Conservation (phyloP, 2,888 invertebrate species). For the Pheosia gnoma region DNA sequence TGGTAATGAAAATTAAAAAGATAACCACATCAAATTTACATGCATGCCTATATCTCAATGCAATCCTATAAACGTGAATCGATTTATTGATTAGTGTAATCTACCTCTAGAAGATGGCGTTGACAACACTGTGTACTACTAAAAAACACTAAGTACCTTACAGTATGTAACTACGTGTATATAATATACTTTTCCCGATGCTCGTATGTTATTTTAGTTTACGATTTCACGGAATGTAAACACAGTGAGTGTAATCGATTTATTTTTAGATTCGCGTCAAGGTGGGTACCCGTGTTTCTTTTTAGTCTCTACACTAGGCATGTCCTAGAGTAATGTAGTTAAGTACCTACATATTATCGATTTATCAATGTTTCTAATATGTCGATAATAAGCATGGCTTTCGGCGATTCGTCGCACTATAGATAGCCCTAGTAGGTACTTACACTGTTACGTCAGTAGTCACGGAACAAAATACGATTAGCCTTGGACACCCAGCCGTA, state of each 20-base stretch:
- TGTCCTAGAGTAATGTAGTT: not conserved
- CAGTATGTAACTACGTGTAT: no score
- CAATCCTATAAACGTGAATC: not conserved
- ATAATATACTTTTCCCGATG: not conserved
- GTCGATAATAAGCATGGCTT: conserved; percentile 39
- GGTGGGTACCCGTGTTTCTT: not conserved
- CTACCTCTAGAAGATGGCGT: not conserved
- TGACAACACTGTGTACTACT: not conserved
- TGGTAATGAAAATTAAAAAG: no score
- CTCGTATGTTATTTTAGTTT: not conserved
- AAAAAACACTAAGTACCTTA: no score
- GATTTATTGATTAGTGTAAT: not conserved
- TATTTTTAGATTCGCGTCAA: not conserved
- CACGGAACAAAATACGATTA: conserved; percentile 74
- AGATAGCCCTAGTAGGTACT: conserved; percentile 60
- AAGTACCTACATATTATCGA: not conserved
- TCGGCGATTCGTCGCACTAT: conserved; percentile 46
- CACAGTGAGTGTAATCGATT: not conserved
- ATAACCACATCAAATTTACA: no score
- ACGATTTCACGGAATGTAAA: conserved; percentile 1
- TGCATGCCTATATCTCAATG: no score
- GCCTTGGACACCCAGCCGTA: conserved; percentile 72
- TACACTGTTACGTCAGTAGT: conserved; percentile 73
- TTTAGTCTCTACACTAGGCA: not conserved
- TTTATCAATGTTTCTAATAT: conserved; percentile 21